Evolutionary conservation across 2,113 vertebrate genomes (phyloP).

Genomic region (Pteronura brasiliensis): DNA sequence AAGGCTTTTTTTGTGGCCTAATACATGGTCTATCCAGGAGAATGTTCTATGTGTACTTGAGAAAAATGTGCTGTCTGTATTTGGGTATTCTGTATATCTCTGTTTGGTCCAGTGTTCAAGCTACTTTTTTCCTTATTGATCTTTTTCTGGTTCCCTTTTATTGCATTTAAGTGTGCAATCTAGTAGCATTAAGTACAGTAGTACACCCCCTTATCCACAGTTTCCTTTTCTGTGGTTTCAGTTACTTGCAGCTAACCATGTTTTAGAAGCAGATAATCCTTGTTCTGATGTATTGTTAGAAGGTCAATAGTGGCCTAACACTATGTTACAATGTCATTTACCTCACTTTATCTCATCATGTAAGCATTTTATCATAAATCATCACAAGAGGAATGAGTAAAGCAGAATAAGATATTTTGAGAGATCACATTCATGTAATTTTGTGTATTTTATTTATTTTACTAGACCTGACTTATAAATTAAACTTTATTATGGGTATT

Average conservation of each 20-base stretch:
- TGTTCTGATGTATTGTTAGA: neutral
- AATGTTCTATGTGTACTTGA: neutral
- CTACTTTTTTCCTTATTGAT: neutral
- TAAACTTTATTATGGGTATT: neutral
- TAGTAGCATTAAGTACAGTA: neutral
- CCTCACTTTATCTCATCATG: neutral
- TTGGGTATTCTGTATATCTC: neutral
- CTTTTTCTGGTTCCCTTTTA: neutral
- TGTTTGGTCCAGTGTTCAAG: neutral
- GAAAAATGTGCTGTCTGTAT: neutral
- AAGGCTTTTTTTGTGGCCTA: neutral
- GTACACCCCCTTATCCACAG: neutral
- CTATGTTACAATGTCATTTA: neutral
- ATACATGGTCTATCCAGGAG: neutral
- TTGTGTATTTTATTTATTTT: neutral
- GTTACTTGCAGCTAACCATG: neutral
- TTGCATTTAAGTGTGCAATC: neutral
- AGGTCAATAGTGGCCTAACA: neutral
- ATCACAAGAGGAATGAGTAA: neutral
- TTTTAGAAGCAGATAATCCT: neutral
- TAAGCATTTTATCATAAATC: neutral
- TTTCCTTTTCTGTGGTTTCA: neutral
- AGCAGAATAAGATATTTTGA: neutral
- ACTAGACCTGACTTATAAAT: neutral
- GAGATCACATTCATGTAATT: neutral